A percentile compares a stretch with the other conserved stretches of the same genome.
phyloP scores from a whole-genome alignment of 2,797 vertebrate species.

The Gymnothorax reevesii region DNA sequence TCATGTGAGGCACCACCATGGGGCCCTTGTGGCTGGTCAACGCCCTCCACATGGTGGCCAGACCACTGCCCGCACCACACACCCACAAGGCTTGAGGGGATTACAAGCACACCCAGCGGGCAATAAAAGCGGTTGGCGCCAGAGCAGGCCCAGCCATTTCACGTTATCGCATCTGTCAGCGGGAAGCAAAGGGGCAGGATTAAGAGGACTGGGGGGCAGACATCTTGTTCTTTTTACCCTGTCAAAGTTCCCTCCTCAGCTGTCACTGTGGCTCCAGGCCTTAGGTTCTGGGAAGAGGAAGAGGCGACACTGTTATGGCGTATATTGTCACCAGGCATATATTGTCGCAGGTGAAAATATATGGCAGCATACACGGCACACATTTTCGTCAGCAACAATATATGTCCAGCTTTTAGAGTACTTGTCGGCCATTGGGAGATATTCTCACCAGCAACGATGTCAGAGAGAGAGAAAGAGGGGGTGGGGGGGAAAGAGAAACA shows the following conservation, averaged over 20 bases:
- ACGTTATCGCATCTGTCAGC: constrained; percentile 59
- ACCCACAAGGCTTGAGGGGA: constrained; percentile 33
- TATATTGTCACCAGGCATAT: too few species aligned
- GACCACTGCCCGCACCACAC: constrained; percentile 23
- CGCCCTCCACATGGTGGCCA: constrained; percentile 33
- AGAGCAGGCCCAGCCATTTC: constrained; percentile 42
- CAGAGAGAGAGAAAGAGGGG: too few species aligned
- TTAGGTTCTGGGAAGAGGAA: constrained; percentile 13
- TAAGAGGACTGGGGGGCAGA: constrained; percentile 43
- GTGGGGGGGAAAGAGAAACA: too few species aligned
- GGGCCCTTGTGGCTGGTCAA: constrained; percentile 32
- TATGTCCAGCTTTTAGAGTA: too few species aligned
- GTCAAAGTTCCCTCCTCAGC: constrained; percentile 45
- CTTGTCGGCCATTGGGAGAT: too few species aligned
- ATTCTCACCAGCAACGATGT: too few species aligned
- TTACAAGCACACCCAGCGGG: constrained; percentile 43
- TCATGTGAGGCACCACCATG: background rate
- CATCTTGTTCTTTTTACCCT: constrained; percentile 50
- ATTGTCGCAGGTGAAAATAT: too few species aligned
- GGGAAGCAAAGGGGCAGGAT: constrained; percentile 47
- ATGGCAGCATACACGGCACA: too few species aligned
- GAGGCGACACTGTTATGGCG: background rate
- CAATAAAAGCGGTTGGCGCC: constrained; percentile 58
- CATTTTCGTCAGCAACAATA: too few species aligned
- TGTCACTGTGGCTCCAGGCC: constrained; percentile 39